Conservation (phyloP, 92 coral and sea anemone species). For the Anthopleura xanthogrammica region DNA sequence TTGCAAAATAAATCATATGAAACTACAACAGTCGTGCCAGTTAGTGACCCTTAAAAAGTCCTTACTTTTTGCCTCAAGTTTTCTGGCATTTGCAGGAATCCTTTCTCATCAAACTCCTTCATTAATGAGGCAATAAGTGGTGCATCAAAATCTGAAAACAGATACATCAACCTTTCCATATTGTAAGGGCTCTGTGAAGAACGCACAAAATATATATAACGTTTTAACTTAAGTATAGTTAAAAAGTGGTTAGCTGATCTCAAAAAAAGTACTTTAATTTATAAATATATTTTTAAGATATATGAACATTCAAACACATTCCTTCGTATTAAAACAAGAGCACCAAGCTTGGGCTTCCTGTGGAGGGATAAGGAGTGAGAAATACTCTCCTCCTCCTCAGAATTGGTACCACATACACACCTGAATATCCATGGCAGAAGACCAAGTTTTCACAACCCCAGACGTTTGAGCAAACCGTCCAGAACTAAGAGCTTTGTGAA, state of each 20-base stretch:
- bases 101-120: conserved; percentile 60
- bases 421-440: conserved; percentile 95
- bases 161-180: conserved; percentile 71
- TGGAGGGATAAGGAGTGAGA: no score
- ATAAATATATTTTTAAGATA: no score
- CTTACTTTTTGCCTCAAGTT: conserved; percentile 57
- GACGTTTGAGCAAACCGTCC: conserved; percentile 53
- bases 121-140: conserved; percentile 51
- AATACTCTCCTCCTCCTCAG: no score
- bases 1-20: no score
- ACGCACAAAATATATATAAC: not conserved
- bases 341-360: no score
- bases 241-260: no score
- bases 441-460: conserved; percentile 56
- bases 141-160: conserved; percentile 58
- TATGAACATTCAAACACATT: no score
- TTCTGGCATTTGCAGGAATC: conserved; percentile 46
- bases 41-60: not conserved
- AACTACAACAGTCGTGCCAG: no score
- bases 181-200: conserved; percentile 70
- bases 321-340: no score
- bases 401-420: conserved; percentile 20
- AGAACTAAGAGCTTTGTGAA: conserved; percentile 62
- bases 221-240: not conserved
- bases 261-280: no score